These are phyloP conservation scores for Dolichotis patagonum DNA, from an alignment of 2,113 vertebrate genomes.

Conservation along the genomic window DNA sequence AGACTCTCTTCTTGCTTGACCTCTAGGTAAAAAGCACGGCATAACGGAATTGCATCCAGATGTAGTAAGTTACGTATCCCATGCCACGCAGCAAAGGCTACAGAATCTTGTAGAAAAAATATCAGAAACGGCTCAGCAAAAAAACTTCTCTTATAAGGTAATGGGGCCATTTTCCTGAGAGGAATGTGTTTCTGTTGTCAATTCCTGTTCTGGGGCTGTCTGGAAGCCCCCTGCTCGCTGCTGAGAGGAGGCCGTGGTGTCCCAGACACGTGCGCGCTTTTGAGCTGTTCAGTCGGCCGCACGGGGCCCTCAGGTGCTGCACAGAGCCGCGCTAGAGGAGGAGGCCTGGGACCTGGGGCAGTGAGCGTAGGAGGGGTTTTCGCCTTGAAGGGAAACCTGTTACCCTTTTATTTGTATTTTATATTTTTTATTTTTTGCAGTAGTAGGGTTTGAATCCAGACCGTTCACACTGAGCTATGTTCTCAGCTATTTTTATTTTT, in stretches of 20 bases:
- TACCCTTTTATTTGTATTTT: background rate
- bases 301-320: rapidly evolving
- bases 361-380: background rate
- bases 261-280: background rate
- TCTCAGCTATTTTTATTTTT: background rate
- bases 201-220: rapidly evolving
- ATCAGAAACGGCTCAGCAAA: slow-evolving; percentile 95
- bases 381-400: background rate
- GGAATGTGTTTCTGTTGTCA: background rate
- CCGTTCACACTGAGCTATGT: background rate
- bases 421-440: background rate
- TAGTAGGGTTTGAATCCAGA: background rate
- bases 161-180: background rate
- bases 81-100: slow-evolving; percentile 93
- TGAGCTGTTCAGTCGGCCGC: too few relatives aligned
- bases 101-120: slow-evolving; percentile 95
- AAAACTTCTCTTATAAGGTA: slow-evolving; percentile 94
- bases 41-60: slow-evolving; percentile 95
- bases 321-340: rapidly evolving
- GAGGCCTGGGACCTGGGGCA: background rate
- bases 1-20: background rate
- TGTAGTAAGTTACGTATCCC: slow-evolving; percentile 93
- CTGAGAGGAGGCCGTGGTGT: background rate
- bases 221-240: background rate
- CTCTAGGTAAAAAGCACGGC: slow-evolving; percentile 93